Evolutionary conservation across 2,888 invertebrate species (phyloP), one percentile per base, ranked within the genome.

Genomic region (Conus canariensis): DNA sequence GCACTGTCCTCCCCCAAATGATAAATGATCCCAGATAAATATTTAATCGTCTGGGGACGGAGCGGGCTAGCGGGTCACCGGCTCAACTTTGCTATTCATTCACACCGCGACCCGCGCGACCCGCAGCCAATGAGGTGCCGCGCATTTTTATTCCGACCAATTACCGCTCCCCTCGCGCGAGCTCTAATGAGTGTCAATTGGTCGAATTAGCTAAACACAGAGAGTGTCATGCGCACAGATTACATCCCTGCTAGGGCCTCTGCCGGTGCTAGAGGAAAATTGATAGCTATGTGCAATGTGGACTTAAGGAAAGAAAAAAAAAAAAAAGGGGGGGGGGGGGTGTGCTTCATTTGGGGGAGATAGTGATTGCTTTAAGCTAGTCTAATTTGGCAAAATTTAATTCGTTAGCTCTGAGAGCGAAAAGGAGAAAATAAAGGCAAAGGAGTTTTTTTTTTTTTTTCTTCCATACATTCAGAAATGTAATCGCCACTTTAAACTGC

Each of bases 21-120:
- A 92, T 92, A 90, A 92, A 92, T 91, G 92, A 92, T 90, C 88
- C 90, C 85, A 90, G 90, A 90, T 92, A 92, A 92, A 92, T 91
- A 92, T 92, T 92, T 91, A 91, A 92, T 92, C 91, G 90, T 87
- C 89, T 60, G 19, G 82, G 86, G 82, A 80, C 58, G 58, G 82
- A 58, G 82, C 80, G 82, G 67, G 58, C 82, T 85, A 14, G 56
- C 59, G 83, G 90, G 90, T 89, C 90, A 88, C 87, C 88, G 82
- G 85, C 88, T 85, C 87, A 90, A 90, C 85, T 88, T 90, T 85
- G 86, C 87, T 85, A 89, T 90, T 91, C 91, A 91, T 91, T 91
- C 88, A 87, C 85, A 87, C 88, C 59, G 58, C 70, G 91, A 90
- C 91, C 91, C 85, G 10, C 30, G 19, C 67, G 85, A 83, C 85